Evolutionary conservation across 92 coral and sea anemone genomes (phyloP), one percentile per base, ranked within the genome.

Genomic region (Zoanthus sansibaricus): DNA sequence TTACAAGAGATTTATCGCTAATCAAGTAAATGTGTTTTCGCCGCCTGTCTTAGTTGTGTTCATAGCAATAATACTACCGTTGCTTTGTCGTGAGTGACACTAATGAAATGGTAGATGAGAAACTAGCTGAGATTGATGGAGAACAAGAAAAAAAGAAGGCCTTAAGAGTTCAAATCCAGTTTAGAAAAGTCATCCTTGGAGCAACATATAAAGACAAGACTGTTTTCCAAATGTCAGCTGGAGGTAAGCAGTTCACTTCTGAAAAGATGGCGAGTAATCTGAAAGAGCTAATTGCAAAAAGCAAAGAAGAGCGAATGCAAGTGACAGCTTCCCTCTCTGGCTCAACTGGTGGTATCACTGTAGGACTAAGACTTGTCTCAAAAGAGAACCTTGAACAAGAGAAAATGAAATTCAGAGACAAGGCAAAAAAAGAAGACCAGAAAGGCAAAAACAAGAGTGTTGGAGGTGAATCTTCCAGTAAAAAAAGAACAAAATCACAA

Each of bases 201-300:
- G 83, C 88, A n/a, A 64, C 69, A 46, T 44, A 86, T 75, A 56
- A 85, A 48, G 88, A 86, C 45, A 75, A 75, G 66, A 86, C 14
- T 55, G 83, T 72, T 14, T 86, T 83, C 44, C 87, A 73, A 73
- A 61, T 30, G 44, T n/a, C 52, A 44, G 56, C 69, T 5, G 77
- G 77, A n/a, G 47, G 21, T n/a, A 73, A 51, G 44, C 77, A 30
- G 20, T 7, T 73, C 47, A 30, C 77, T 44, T 30, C 12, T 30
- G 77, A 73, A 73, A 73, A 73, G 77, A 16, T 73, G 33, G 77
- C 33, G n/a, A n/a, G 37, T 30, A 46, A 73, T 72, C 21, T 72
- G 30, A 73, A 73, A 44, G 13, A 73, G 56, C 14, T 73, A 3
- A 46, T 73, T 73, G 31, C 54, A 16, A 73, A 46, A 10, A 44